Percentiles rank a stretch among this genome's conserved stretches.
Conservation (phyloP, 2,888 invertebrate species). For the Onthophagus sagittarius region DNA sequence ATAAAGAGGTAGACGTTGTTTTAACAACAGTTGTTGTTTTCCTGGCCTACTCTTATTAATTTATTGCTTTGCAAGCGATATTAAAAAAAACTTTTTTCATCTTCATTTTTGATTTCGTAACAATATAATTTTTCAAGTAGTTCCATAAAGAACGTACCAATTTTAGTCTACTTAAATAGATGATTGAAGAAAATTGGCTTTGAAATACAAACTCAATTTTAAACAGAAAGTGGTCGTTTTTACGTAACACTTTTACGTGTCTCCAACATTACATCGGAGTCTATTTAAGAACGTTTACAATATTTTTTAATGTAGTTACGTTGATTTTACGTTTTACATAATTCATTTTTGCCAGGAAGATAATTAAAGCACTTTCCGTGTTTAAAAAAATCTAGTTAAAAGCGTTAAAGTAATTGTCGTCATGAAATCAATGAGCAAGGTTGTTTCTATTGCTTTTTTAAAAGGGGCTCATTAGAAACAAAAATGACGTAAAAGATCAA, state of each 20-base stretch:
- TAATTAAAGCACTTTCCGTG: too few species aligned
- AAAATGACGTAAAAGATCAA: too few species aligned
- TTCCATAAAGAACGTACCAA: background rate
- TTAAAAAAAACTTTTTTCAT: too few species aligned
- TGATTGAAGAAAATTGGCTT: background rate
- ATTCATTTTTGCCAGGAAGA: too few species aligned
- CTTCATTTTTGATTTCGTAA: background rate
- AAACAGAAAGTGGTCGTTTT: background rate
- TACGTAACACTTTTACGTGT: background rate
- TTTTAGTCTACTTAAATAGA: background rate
- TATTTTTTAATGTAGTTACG: background rate
- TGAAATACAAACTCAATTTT: background rate
- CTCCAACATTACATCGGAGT: background rate
- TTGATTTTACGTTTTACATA: background rate
- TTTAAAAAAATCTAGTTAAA: too few species aligned
- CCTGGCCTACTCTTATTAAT: background rate
- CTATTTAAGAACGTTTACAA: background rate
- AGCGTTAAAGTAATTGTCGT: too few species aligned
- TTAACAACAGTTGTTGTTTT: background rate
- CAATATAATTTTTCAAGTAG: background rate
- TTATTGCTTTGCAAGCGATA: too few species aligned
- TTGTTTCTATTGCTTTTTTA: too few species aligned
- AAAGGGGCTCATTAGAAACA: too few species aligned
- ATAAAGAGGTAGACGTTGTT: background rate
- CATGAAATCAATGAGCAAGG: too few species aligned